Evolutionary conservation across 2,888 invertebrate species (phyloP), one percentile per base, ranked within the genome.

Genomic region (Acanthosoma haemorrhoidale): DNA sequence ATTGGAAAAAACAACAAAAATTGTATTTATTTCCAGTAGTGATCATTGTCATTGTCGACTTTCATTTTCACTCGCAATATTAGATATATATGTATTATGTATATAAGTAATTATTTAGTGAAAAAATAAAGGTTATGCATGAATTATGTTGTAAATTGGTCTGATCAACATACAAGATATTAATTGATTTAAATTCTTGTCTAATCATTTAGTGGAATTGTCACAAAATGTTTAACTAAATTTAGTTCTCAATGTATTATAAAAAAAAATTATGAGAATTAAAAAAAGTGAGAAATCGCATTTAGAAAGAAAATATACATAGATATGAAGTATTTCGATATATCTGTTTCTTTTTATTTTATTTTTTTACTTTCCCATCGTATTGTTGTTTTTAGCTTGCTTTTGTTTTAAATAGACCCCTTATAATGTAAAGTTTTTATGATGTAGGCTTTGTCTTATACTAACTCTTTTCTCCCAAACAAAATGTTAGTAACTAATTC

Each of bases 11-110:
- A 29, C 15, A 13, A 32, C 34, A 29, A 31, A 41, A 60, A 64
- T 41, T 64, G 64, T 64, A 64, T 64, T 64, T 64, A 64, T 64
- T 64, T 64, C 41, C 36, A 25, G 64, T 41, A 41, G 16, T 25
- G 41, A 29, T 41, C 39, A n/a, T n/a, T n/a, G n/a, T n/a, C n/a
- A n/a, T 41, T 31, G 51, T 29, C 39, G 41, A 64, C 13, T 21
- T 61, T 64, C 18, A 64, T 64, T 64, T 64, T 41, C 41, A 64
- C 64, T 64, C 64, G 64, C 64, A 64, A 64, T 64, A 64, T 39
- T 64, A 41, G 29, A 21, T 64, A 64, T 57, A 21, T 36, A 25
- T 64, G 38, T 64, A 64, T 31, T 39, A 31, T 64, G 64, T 64
- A 64, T 64, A 64, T 64, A 64, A 41, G 25, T 41, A 25, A 25